These are phyloP conservation scores for Torymus texanus DNA, from an alignment of 2,888 invertebrate species.

Conservation along the genomic window DNA sequence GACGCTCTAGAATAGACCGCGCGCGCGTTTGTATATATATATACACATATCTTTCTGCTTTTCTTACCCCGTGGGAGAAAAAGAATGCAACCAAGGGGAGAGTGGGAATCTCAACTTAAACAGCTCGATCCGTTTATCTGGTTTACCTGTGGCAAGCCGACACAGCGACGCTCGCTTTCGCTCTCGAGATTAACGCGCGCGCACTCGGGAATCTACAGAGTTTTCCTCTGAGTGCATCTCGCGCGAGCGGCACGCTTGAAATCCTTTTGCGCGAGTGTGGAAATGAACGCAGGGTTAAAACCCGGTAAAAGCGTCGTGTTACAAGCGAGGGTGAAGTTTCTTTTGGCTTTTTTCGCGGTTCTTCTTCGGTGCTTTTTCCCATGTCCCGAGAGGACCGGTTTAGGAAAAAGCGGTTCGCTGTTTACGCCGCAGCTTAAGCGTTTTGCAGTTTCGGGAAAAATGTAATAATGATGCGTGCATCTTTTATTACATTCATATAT, in stretches of 20 bases:
- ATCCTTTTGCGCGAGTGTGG: constrained; percentile 9
- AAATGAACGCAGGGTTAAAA: background rate
- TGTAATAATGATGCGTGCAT: no score
- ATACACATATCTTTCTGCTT: no score
- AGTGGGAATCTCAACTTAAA: constrained; percentile 41
- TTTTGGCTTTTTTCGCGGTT: no score
- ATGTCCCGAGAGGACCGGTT: no score
- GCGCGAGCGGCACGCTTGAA: background rate
- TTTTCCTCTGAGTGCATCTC: no score
- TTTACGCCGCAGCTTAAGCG: no score
- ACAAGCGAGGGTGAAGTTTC: no score
- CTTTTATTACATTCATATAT: no score
- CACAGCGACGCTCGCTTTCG: constrained; percentile 15
- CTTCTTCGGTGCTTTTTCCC: no score
- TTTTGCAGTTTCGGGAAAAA: no score
- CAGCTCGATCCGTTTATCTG: constrained; percentile 60
- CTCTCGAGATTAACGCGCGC: constrained; percentile 37
- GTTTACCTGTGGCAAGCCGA: constrained; percentile 42
- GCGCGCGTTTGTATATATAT: constrained; percentile 12
- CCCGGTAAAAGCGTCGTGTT: no score
- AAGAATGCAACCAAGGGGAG: background rate
- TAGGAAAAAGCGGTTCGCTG: no score
- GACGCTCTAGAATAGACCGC: background rate
- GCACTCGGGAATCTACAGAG: background rate
- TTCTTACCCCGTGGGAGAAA: background rate